Conservation (phyloP, 2,888 invertebrate species). For the Drosophila hawaiiensis region DNA sequence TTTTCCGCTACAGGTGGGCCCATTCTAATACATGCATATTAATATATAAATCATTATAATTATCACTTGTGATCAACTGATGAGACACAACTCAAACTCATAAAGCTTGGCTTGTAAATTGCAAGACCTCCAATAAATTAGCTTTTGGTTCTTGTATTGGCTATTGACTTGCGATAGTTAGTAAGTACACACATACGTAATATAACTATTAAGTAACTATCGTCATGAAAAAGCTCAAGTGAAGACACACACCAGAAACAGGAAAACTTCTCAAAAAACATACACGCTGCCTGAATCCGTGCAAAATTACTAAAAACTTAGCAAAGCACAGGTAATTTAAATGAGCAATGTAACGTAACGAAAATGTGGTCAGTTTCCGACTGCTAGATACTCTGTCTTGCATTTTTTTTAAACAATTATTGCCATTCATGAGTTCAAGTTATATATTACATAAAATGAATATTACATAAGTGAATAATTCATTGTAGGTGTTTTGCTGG, state of each 20-base stretch:
- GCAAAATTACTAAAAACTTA: not conserved
- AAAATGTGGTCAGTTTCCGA: not conserved
- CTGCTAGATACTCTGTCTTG: not conserved
- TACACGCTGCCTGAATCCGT: not conserved
- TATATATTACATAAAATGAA: not conserved
- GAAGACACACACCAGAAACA: slow-evolving; percentile 3
- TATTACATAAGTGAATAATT: not conserved
- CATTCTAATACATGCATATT: not conserved
- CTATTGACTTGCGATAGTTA: not conserved
- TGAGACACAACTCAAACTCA: not conserved
- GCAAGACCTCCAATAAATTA: not conserved
- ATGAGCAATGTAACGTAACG: not conserved
- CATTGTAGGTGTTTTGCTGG: not conserved
- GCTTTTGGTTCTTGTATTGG: not conserved
- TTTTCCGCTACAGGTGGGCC: not conserved
- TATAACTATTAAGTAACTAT: not conserved
- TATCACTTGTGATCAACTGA: not conserved
- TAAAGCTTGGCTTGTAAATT: not conserved
- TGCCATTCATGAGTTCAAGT: not conserved
- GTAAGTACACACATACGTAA: not conserved
- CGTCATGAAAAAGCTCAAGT: not conserved
- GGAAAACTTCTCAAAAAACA: not conserved
- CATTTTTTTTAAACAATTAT: not conserved
- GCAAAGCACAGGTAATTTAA: not conserved
- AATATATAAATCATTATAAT: not conserved